Conservation (phyloP, 2,797 vertebrate species). For the Sebastes kiyomatsui region DNA sequence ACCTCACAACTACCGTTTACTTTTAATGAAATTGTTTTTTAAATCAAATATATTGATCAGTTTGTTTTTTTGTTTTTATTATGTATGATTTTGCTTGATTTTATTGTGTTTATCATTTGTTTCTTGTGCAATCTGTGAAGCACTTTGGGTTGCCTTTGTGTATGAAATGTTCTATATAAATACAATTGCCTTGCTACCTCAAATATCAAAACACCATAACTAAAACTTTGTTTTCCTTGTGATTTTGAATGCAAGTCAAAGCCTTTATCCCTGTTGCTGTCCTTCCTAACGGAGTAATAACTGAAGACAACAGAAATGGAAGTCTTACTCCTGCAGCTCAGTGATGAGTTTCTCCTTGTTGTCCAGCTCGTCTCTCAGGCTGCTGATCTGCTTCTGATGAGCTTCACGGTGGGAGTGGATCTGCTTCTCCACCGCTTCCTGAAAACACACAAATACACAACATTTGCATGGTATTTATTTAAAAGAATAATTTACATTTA, state of each 20-base stretch:
- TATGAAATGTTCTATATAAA: background rate
- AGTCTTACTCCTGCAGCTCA: slow-evolving; percentile 94
- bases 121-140: background rate
- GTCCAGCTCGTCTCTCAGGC: slow-evolving; percentile 95
- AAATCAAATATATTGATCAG: background rate
- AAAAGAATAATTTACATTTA: background rate
- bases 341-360: slow-evolving; percentile 96
- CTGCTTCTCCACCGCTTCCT: slow-evolving; percentile 98
- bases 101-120: background rate
- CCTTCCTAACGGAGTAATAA: background rate
- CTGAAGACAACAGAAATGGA: slow-evolving; percentile 60
- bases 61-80: background rate
- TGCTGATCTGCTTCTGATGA: slow-evolving; percentile 97
- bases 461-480: background rate
- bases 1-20: background rate
- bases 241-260: background rate
- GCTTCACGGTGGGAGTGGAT: slow-evolving; percentile 96
- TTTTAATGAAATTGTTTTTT: background rate
- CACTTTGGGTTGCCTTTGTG: background rate
- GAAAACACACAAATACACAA: background rate
- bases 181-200: background rate
- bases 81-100: background rate
- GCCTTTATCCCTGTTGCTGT: background rate
- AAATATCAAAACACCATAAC: background rate
- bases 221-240: background rate